Percentiles rank a stretch among this genome's conserved stretches.
phyloP scores from a whole-genome alignment of 2,113 vertebrate genomes.

The rabbit (Oryctolagus cuniculus) region mOryCun1.1 NC_091433.1:159738001-159738500 shows the following conservation, averaged over 20 bases:
- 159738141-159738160: not conserved
- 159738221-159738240: not conserved
- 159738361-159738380: not conserved
- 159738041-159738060: accelerated
- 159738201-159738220: not conserved
- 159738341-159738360: not conserved
- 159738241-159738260: not conserved
- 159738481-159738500: not conserved
- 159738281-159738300: not conserved
- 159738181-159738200: too few species aligned
- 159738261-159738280: not conserved
- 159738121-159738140: too few species aligned
- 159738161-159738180: not conserved
- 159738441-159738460: not conserved
- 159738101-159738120: not conserved
- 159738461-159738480: not conserved
- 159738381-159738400: conserved; percentile 38
- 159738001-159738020: not conserved
- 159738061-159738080: not conserved
- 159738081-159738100: not conserved
- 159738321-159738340: conserved; percentile 39
- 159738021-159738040: not conserved
- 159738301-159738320: not conserved
- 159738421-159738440: not conserved
- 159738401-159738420: not conserved